Percentiles rank a stretch among this genome's conserved stretches.
Evolutionary conservation across 2,113 vertebrate genomes (phyloP).

Genomic region (Carassius gibelio): DNA sequence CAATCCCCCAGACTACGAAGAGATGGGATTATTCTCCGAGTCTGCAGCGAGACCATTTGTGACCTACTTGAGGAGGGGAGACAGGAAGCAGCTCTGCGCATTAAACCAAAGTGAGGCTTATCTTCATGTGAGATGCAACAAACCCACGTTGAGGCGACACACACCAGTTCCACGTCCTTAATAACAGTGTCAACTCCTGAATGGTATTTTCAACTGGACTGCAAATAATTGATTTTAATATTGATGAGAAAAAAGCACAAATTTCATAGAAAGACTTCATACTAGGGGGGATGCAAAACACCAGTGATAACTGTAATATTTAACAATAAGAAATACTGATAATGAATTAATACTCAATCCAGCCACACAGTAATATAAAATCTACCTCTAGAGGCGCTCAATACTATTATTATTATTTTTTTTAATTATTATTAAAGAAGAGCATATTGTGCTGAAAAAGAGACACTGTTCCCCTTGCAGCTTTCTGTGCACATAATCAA

Average conservation of each 20-base stretch:
- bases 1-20: conserved; percentile 46
- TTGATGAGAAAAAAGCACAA: background rate
- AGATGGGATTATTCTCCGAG: conserved; percentile 43
- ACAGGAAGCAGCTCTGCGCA: conserved; percentile 40
- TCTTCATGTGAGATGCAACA: conserved; percentile 37
- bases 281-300: background rate
- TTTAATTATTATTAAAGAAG: too few relatives aligned
- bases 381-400: too few relatives aligned
- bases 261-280: background rate
- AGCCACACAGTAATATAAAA: too few relatives aligned
- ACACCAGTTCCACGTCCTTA: conserved; percentile 1
- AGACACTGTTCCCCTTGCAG: too few relatives aligned
- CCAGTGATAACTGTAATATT: background rate
- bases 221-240: background rate
- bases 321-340: background rate
- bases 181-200: background rate
- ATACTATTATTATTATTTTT: too few relatives aligned
- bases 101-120: conserved; percentile 50
- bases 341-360: background rate
- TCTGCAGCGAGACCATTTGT: conserved; percentile 50
- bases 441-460: too few relatives aligned
- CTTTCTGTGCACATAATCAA: too few relatives aligned
- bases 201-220: background rate
- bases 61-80: conserved; percentile 57
- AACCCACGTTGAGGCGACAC: conserved; percentile 35